Evolutionary conservation across 2,113 vertebrate genomes (phyloP).

Genomic region (Mus spicilegus): DNA sequence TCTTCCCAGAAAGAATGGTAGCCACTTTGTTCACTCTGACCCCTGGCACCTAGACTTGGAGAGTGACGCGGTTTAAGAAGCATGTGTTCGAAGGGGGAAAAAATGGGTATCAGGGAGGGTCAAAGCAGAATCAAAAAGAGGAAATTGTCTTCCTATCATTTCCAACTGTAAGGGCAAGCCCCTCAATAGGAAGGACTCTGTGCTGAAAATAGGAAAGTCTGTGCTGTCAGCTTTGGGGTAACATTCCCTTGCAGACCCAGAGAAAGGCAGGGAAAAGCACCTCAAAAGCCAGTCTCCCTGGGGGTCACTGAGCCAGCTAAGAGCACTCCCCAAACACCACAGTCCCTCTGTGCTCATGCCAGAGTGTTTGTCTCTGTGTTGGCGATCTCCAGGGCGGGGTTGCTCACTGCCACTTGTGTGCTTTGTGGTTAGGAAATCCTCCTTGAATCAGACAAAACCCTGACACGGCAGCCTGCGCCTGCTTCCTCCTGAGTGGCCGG

Average conservation of each 20-base stretch:
- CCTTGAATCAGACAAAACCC: conserved; percentile 66
- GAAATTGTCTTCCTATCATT: neutral
- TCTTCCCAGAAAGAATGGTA: neutral
- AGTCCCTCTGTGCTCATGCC: neutral
- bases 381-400: conserved; percentile 74
- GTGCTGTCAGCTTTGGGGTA: neutral
- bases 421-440: conserved; percentile 76
- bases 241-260: neutral
- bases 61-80: neutral
- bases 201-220: neutral
- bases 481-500: conserved; percentile 59
- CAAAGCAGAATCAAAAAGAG: neutral
- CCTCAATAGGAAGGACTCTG: neutral
- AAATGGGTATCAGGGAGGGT: neutral
- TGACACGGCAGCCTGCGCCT: conserved; percentile 63
- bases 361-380: conserved; percentile 61
- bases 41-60: neutral
- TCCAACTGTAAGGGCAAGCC: neutral
- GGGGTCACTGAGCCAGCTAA: neutral
- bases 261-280: neutral
- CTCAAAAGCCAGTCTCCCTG: neutral
- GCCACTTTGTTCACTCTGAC: neutral
- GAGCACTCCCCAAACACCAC: neutral
- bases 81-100: neutral
- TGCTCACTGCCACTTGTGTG: neutral